These are phyloP conservation scores for Sebastolobus alascanus DNA, from an alignment of 2,797 vertebrate genomes.

Conservation along the genomic window DNA sequence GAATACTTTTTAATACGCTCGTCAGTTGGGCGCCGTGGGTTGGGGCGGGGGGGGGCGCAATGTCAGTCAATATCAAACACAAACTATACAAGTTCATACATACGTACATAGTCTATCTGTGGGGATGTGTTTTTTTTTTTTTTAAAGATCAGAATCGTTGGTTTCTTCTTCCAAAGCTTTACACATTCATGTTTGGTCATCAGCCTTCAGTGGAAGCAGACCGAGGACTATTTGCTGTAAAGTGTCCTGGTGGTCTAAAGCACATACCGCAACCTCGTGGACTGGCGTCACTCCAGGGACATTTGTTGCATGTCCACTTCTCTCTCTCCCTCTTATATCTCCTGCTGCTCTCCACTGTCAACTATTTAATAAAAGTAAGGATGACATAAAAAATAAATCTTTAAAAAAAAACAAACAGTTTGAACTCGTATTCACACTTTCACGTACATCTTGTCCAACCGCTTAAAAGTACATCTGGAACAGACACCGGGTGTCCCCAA, in stretches of 20 bases:
- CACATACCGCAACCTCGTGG: not conserved
- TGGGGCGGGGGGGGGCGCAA: slow-evolving; percentile 47
- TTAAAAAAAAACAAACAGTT: slow-evolving; percentile 26
- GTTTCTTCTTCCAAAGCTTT: slow-evolving; percentile 66
- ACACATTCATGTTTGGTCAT: slow-evolving; percentile 77
- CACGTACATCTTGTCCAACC: slow-evolving; percentile 48
- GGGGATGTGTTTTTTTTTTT: not conserved
- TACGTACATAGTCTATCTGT: slow-evolving; percentile 32
- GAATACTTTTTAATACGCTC: slow-evolving; percentile 67
- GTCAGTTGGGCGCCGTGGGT: slow-evolving; percentile 41
- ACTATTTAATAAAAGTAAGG: slow-evolving; percentile 39
- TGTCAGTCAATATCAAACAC: slow-evolving; percentile 70
- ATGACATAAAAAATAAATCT: slow-evolving; percentile 25
- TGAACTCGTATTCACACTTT: slow-evolving; percentile 51
- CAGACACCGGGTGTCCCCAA: slow-evolving; percentile 27
- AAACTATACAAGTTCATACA: slow-evolving; percentile 74
- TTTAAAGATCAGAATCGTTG: slow-evolving; percentile 37
- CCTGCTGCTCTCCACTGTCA: slow-evolving; percentile 1
- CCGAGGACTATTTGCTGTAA: not conserved
- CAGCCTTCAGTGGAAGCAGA: slow-evolving; percentile 61
- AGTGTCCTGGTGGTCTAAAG: slow-evolving; percentile 23
- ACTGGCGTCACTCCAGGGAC: not conserved
- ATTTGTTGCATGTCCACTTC: slow-evolving; percentile 12
- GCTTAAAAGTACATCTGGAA: slow-evolving; percentile 39
- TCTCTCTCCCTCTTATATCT: not conserved